Conservation (phyloP, 2,113 vertebrate genomes). For the Motacilla tschutschensis region DNA sequence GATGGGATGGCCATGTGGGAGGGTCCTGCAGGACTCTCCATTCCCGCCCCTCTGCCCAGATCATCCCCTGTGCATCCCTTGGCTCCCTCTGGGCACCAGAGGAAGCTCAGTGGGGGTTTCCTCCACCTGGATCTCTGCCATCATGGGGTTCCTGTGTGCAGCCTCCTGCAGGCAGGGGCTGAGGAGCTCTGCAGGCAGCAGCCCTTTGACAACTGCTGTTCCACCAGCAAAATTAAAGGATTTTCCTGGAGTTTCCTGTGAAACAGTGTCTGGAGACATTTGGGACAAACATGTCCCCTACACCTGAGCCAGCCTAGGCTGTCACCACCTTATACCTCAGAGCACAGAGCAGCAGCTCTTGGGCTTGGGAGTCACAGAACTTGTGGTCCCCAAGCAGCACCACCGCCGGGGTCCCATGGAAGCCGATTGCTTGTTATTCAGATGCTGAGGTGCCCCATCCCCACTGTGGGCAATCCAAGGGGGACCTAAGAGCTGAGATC, state of each 20-base stretch:
- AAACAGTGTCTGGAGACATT: accelerated
- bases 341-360: background rate
- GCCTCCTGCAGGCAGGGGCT: background rate
- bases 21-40: background rate
- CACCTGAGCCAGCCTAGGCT: background rate
- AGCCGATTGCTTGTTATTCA: accelerated
- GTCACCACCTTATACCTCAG: background rate
- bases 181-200: background rate
- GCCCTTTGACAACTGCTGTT: background rate
- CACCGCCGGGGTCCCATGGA: background rate
- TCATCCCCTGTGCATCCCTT: background rate
- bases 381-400: background rate
- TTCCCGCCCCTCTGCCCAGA: background rate
- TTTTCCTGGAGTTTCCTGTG: background rate
- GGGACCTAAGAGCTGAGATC: background rate
- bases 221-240: background rate
- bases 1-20: accelerated
- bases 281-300: background rate
- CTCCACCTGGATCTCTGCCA: background rate
- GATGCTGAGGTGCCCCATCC: background rate
- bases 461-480: accelerated
- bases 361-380: background rate
- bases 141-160: background rate
- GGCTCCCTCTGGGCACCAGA: background rate
- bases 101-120: background rate